Conservation (phyloP, 2,113 vertebrate species). For the Corvus cornix region DNA sequence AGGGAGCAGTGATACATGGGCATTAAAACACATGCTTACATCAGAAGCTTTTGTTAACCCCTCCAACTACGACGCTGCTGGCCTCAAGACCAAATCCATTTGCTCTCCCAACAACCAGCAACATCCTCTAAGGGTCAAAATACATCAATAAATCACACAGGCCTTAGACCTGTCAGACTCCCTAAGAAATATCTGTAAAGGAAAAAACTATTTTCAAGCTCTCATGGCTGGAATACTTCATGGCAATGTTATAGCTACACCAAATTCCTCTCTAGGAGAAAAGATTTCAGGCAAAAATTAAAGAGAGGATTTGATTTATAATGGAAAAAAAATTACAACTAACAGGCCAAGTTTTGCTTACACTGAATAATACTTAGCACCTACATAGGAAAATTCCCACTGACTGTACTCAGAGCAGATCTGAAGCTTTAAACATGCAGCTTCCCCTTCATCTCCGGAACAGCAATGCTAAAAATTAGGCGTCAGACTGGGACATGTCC, state of each 20-base stretch:
- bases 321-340: conserved; percentile 27
- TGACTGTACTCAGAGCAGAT: conserved; percentile 26
- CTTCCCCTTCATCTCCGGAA: not conserved
- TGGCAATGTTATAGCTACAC: not conserved
- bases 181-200: conserved; percentile 3
- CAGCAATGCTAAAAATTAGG: conserved; percentile 13
- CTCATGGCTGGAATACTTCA: not conserved
- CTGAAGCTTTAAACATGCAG: conserved; percentile 17
- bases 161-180: not conserved
- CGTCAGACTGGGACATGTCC: conserved; percentile 24
- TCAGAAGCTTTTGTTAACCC: not conserved
- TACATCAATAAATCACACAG: not conserved
- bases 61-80: not conserved
- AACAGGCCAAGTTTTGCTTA: conserved; percentile 28
- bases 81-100: not conserved
- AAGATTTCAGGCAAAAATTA: conserved; percentile 39
- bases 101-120: not conserved
- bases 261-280: conserved; percentile 9
- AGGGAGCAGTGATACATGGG: not conserved
- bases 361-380: conserved; percentile 57
- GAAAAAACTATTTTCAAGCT: not conserved
- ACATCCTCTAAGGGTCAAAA: not conserved
- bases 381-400: conserved; percentile 61
- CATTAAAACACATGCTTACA: not conserved
- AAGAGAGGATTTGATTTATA: conserved; percentile 19